Conservation (phyloP, 2,888 invertebrate species). For the Thymelicus sylvestris region DNA sequence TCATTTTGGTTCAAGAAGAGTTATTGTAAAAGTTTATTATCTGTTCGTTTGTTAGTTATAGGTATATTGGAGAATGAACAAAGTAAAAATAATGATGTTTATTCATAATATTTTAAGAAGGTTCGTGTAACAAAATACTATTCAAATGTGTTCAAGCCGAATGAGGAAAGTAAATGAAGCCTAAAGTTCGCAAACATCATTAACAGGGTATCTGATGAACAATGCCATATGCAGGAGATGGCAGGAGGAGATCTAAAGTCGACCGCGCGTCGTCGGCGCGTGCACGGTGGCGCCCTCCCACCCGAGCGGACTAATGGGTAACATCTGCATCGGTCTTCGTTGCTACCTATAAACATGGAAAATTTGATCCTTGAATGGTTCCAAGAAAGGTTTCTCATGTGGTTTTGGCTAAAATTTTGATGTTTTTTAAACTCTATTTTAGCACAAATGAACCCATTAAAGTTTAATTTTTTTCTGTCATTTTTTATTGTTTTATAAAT, state of each 20-base stretch:
- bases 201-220: slow-evolving; percentile 30
- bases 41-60: too few species aligned
- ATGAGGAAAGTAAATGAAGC: slow-evolving; percentile 24
- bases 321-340: slow-evolving; percentile 17
- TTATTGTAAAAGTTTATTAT: too few species aligned
- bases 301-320: slow-evolving; percentile 24
- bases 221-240: slow-evolving; percentile 28
- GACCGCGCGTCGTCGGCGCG: slow-evolving; percentile 15
- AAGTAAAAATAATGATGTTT: too few species aligned
- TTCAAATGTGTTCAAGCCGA: slow-evolving; percentile 6
- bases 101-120: not conserved
- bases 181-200: slow-evolving; percentile 34
- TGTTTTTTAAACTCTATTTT: too few species aligned
- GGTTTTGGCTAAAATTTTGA: slow-evolving; percentile 15
- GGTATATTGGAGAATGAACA: too few species aligned
- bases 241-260: slow-evolving; percentile 31
- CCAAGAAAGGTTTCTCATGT: not conserved
- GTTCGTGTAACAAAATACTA: not conserved
- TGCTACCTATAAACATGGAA: slow-evolving; percentile 5
- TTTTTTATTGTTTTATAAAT: too few species aligned
- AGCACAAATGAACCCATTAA: too few species aligned
- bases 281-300: slow-evolving; percentile 29
- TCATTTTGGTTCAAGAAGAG: too few species aligned
- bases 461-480: too few species aligned
- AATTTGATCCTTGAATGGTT: slow-evolving; percentile 9